Evolutionary conservation across 1,140 invertebrate species (phyloP).

Genomic region (Brachystomella parvula): DNA sequence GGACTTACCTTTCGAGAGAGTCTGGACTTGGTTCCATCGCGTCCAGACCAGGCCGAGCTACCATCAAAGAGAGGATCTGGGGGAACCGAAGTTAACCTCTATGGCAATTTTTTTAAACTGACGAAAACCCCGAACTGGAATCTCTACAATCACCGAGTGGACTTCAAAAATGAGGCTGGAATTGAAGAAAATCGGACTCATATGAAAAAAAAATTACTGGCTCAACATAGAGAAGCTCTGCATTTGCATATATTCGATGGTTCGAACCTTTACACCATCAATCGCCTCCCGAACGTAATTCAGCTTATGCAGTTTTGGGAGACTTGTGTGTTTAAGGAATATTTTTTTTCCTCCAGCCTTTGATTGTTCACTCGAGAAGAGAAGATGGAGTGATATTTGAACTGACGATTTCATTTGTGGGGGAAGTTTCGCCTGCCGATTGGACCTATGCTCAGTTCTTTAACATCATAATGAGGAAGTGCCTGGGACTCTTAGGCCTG

Average conservation of each 20-base stretch:
- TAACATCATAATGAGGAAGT: conserved; percentile 38
- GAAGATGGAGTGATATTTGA: conserved; percentile 10
- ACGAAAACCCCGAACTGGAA: conserved; percentile 60
- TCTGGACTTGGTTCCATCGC: too few species aligned
- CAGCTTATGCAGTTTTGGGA: too few species aligned
- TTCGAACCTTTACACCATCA: conserved; percentile 46
- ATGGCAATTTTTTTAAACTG: conserved; percentile 67
- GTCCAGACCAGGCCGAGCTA: background rate
- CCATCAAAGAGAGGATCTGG: conserved; percentile 14
- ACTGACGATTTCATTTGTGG: conserved; percentile 29
- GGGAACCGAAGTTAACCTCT: conserved; percentile 45
- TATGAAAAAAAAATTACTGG: conserved; percentile 54
- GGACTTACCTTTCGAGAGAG: too few species aligned
- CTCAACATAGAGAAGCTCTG: conserved; percentile 49
- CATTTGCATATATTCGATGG: conserved; percentile 54
- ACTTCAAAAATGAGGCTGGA: conserved; percentile 54
- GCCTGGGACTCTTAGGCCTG: conserved; percentile 35
- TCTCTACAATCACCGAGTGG: conserved; percentile 68
- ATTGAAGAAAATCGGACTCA: conserved; percentile 61
- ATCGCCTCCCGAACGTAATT: conserved; percentile 40
- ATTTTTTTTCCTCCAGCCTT: too few species aligned
- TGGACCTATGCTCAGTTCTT: conserved; percentile 34
- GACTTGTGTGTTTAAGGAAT: too few species aligned
- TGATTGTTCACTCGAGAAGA: conserved; percentile 29
- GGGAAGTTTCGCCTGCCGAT: conserved; percentile 26